phyloP scores from a whole-genome alignment of 2,797 vertebrate genomes.

The Melanotaenia boesemani region DNA sequence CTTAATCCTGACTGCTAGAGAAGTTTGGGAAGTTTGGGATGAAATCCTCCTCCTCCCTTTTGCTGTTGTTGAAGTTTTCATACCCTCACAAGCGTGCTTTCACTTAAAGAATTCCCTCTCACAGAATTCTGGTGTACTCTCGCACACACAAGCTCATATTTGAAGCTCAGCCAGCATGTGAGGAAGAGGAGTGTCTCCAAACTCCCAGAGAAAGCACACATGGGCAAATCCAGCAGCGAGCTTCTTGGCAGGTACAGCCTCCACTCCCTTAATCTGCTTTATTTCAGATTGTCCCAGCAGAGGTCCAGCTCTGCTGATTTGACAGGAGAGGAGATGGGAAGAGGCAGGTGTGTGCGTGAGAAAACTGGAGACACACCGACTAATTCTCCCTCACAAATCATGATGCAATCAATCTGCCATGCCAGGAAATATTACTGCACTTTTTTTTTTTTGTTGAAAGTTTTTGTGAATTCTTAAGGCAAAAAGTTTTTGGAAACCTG shows the following conservation, averaged over 20 bases:
- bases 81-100: slow-evolving; percentile 5
- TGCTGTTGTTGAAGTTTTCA: slow-evolving; percentile 50
- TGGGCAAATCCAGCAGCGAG: slow-evolving; percentile 53
- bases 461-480: not conserved
- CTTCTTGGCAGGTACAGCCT: slow-evolving; percentile 57
- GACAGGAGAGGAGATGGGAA: slow-evolving; percentile 43
- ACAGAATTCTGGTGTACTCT: slow-evolving; percentile 1
- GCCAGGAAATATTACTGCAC: not conserved
- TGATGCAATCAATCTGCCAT: not conserved
- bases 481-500: not conserved
- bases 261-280: slow-evolving; percentile 63
- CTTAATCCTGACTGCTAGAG: slow-evolving; percentile 65
- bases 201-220: slow-evolving; percentile 14
- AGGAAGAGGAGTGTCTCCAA: slow-evolving; percentile 35
- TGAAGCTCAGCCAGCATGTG: slow-evolving; percentile 30
- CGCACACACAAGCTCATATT: slow-evolving; percentile 26
- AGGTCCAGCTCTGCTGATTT: slow-evolving; percentile 35
- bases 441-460: not conserved
- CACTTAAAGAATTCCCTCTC: slow-evolving; percentile 34
- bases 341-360: slow-evolving; percentile 11
- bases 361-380: not conserved
- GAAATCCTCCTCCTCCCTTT: slow-evolving; percentile 8
- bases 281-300: slow-evolving; percentile 65
- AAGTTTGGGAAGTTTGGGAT: slow-evolving; percentile 59
- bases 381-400: slow-evolving; percentile 21